Evolutionary conservation across 2,888 invertebrate genomes (phyloP).

Genomic region (Copidosoma aretas): DNA sequence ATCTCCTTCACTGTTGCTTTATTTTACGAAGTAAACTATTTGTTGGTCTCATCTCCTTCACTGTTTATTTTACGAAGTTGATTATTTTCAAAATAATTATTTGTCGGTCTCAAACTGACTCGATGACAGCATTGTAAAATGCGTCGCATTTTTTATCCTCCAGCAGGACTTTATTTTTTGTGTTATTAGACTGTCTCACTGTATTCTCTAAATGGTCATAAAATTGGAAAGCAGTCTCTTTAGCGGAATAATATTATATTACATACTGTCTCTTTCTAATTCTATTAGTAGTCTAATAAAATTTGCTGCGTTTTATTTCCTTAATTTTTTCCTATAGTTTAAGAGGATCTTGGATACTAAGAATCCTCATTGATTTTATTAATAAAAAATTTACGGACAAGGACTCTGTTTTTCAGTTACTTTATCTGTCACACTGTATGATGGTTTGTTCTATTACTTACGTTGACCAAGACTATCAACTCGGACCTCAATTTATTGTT

Average conservation of each 20-base stretch:
- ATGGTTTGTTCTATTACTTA: too few relatives aligned
- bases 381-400: too few relatives aligned
- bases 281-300: slow-evolving; percentile 24
- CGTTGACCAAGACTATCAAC: too few relatives aligned
- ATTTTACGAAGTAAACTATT: background rate
- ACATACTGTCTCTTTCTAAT: slow-evolving; percentile 25
- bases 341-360: slow-evolving; percentile 24
- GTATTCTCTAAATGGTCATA: slow-evolving; percentile 27
- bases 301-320: slow-evolving; percentile 29
- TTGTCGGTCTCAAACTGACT: slow-evolving; percentile 22
- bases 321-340: slow-evolving; percentile 29
- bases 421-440: too few relatives aligned
- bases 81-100: too few relatives aligned
- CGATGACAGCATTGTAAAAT: background rate
- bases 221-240: too few relatives aligned
- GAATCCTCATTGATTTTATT: background rate
- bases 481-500: too few relatives aligned
- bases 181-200: slow-evolving; percentile 26
- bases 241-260: slow-evolving; percentile 20
- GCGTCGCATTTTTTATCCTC: slow-evolving; percentile 31
- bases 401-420: too few relatives aligned
- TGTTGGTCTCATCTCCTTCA: too few relatives aligned
- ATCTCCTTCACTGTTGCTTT: too few relatives aligned
- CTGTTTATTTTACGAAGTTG: too few relatives aligned
- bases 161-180: background rate